Evolutionary conservation across 2,113 vertebrate genomes (phyloP).

Genomic region (Neogobius melanostomus): DNA sequence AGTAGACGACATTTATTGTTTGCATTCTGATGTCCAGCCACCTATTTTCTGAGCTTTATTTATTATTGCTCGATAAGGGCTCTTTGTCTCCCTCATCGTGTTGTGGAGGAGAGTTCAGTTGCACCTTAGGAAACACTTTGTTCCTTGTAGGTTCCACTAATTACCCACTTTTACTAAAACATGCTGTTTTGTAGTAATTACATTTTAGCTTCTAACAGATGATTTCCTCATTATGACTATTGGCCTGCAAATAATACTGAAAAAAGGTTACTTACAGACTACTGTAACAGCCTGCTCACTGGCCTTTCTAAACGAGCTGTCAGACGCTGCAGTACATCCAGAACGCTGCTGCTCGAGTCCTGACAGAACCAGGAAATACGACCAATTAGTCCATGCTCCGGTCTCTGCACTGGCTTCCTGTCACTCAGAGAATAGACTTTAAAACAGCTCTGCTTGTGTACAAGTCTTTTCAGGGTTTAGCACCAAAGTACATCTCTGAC

Average conservation of each 20-base stretch:
- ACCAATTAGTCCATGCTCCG: too few relatives aligned
- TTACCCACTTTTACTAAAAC: conserved; percentile 1
- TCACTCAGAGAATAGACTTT: too few relatives aligned
- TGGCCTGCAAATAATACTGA: conserved; percentile 5
- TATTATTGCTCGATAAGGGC: neutral
- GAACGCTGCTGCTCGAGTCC: too few relatives aligned
- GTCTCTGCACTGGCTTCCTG: too few relatives aligned
- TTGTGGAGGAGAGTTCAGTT: neutral
- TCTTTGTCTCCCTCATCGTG: neutral
- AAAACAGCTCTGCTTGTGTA: too few relatives aligned
- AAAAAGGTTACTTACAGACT: too few relatives aligned
- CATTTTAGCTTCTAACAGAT: conserved; percentile 1
- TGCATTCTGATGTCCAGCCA: neutral
- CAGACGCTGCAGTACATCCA: too few relatives aligned
- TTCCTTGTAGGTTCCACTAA: neutral
- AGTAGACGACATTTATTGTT: neutral
- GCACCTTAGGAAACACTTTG: neutral
- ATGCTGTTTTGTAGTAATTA: neutral
- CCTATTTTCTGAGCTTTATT: neutral
- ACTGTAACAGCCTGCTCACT: too few relatives aligned
- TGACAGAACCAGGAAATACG: too few relatives aligned
- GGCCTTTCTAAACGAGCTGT: too few relatives aligned
- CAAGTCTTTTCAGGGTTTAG: too few relatives aligned
- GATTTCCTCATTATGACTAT: conserved; percentile 4
- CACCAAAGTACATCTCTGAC: too few relatives aligned